phyloP scores from a whole-genome alignment of 1,140 invertebrate genomes.

The Arctopsyche grandis region DNA sequence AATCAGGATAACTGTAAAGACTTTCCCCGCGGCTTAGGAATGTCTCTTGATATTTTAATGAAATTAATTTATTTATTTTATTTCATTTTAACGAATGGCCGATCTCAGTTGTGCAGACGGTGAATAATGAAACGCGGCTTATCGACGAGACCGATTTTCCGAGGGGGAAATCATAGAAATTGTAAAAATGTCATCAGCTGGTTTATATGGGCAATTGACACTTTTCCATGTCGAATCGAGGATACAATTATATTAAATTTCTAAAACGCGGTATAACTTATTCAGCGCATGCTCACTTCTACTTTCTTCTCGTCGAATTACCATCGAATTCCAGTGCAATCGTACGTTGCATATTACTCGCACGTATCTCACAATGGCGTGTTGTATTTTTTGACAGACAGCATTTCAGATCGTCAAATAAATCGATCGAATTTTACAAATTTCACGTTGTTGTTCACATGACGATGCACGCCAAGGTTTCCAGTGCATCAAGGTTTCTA shows the following conservation, averaged over 20 bases:
- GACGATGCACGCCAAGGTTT: too few relatives aligned
- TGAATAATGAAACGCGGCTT: too few relatives aligned
- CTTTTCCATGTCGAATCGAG: neutral
- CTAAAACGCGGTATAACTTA: neutral
- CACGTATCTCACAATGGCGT: too few relatives aligned
- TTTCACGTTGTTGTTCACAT: too few relatives aligned
- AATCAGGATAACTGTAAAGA: constrained; percentile 47
- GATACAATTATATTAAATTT: constrained; percentile 2
- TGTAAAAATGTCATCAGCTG: neutral
- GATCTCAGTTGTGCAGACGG: neutral
- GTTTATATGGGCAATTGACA: neutral
- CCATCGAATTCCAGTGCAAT: constrained; percentile 1
- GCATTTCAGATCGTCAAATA: too few relatives aligned
- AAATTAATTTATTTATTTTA: too few relatives aligned
- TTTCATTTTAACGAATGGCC: constrained; percentile 16
- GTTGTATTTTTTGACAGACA: too few relatives aligned
- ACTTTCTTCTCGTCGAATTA: constrained; percentile 21
- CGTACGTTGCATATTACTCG: neutral
- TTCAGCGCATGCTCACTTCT: constrained; percentile 26
- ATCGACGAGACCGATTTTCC: neutral
- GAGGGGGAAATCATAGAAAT: neutral
- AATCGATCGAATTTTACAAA: too few relatives aligned
- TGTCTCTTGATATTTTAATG: constrained; percentile 38
- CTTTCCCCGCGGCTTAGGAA: constrained; percentile 42
- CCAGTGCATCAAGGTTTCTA: too few relatives aligned